Evolutionary conservation across 2,797 vertebrate genomes (phyloP), one percentile per base, ranked within the genome.

Genomic region (Dryobates pubescens): DNA sequence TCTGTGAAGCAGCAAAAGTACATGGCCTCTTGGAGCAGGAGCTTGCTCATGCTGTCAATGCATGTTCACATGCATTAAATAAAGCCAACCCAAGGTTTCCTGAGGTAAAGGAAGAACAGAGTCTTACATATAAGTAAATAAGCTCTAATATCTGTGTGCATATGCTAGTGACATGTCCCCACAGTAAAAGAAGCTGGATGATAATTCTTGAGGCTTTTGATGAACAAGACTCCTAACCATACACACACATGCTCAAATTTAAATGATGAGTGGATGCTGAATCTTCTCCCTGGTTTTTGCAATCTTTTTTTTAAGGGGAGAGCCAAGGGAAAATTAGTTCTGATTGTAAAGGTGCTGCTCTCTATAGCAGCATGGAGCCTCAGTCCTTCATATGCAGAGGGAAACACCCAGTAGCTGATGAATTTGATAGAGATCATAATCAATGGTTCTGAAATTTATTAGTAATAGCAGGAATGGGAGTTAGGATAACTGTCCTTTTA

Each of bases 1-100:
- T 99, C 94, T 99, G 99, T 94, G 99, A 99, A 84, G 99, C 99
- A 32, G 99, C 99, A 56, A 98, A 99, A 95, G 98, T 98, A 84
- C 98, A 99, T 24, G 98, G 98, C 62, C 98, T 99, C 20, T 89
- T 99, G 82, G 99, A 99, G 95, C 99, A 99, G 95, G 99, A 99
- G 85, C 97, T 99, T 93, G 99, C 99, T 77, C 99, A 99, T 11
- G 99, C 99, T 6, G 99, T 99, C 63, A 99, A 99, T 29, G 99
- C 99, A 1, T 98, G 99, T 27, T 99, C 99, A 13, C 99, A 99
- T 29, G 99, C 99, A 65, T 98, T 99, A 97, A 99, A 99, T 97
- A 99, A 99, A 98, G 99, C 99, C 58, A 99, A 99, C 92, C 99
- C 99, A 12, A 98, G 98, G 94, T 99, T 98, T 96, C 98, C 99